Evolutionary conservation across 2,888 invertebrate genomes (phyloP), one percentile per base, ranked within the genome.

Genomic region (Gnatocerus cornutus): DNA sequence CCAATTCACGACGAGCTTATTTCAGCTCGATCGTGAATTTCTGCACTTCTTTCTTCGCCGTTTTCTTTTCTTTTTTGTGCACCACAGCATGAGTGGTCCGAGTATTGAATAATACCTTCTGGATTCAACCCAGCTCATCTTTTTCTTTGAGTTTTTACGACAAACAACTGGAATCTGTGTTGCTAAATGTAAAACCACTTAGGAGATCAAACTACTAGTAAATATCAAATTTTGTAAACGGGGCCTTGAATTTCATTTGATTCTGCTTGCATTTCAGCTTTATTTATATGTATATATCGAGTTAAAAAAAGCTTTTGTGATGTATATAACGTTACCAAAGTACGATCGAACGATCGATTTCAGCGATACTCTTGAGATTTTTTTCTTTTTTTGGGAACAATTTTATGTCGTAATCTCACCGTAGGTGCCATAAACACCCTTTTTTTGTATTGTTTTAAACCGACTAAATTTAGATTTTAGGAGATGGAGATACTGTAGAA

Each of bases 101-200:
- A 83, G 84, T 85, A 85, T 85, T 84, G 79, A 69, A 79, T n/a
- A 62, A 84, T 84, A 84, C 83, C 82, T 76, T 73, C 71, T 68
- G 82, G 82, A 83, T 80, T 82, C 84, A 81, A 80, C 79, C 80
- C 72, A 75, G 81, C 80, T 80, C 76, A 69, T 71, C 70, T 74
- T 68, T 72, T 45, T 7, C 48, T 62, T 16, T 10, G 50, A 12
- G 71, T 71, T 58, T 68, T 69, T 52, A 63, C 6, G 9, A 41
- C 41, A 41, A 41, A 41, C 41, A 41, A 41, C 33, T 33, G 1
- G 33, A 41, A 12, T 41, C n/a, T 61, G 16, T 61, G 33, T 61
- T 61, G 61, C 21, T 45, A 13, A 37, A 37, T 53, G 53, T 53
- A 33, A 27, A 13, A 53, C 10, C 8, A 14, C 21, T 50, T 50